These are phyloP conservation scores for Gymnosoma rotundatum DNA, from an alignment of 2,888 invertebrate species.

Conservation along the genomic window DNA sequence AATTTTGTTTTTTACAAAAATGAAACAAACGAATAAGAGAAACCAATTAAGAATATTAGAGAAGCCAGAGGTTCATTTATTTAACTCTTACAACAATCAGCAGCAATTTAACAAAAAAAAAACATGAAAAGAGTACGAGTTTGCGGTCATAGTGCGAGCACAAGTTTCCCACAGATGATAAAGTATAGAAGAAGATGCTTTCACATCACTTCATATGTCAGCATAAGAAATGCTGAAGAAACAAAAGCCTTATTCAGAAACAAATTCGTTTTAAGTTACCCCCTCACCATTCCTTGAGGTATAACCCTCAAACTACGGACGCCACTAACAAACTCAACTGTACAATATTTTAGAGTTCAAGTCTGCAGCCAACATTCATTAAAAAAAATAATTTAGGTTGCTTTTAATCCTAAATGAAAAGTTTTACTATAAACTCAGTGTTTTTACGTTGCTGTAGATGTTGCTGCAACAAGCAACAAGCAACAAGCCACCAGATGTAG, in stretches of 20 bases:
- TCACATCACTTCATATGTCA: background rate
- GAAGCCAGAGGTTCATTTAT: constrained; percentile 40
- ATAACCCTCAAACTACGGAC: background rate
- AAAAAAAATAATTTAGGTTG: background rate
- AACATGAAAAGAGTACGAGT: constrained; percentile 17
- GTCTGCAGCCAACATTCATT: constrained; percentile 4
- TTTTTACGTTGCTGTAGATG: constrained; percentile 2
- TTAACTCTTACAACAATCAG: constrained; percentile 24
- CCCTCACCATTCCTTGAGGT: background rate
- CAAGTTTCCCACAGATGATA: background rate
- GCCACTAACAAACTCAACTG: background rate
- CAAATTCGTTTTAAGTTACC: background rate
- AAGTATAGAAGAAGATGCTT: constrained; percentile 7
- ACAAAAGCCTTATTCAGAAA: constrained; percentile 27
- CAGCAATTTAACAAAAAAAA: constrained; percentile 1
- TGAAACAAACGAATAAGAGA: constrained; percentile 28
- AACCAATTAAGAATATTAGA: constrained; percentile 69
- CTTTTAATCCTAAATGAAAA: constrained; percentile 29
- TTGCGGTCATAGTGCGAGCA: constrained; percentile 17
- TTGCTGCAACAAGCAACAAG: constrained; percentile 23
- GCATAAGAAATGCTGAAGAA: background rate
- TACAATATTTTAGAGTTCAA: constrained; percentile 47
- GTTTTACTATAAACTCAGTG: background rate
- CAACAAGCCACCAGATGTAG: constrained; percentile 50
- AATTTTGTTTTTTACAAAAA: constrained; percentile 50